Evolutionary conservation across 2,797 vertebrate species (phyloP), one percentile per base, ranked within the genome.

Genomic region (Microctenopoma stevenorrisi): DNA sequence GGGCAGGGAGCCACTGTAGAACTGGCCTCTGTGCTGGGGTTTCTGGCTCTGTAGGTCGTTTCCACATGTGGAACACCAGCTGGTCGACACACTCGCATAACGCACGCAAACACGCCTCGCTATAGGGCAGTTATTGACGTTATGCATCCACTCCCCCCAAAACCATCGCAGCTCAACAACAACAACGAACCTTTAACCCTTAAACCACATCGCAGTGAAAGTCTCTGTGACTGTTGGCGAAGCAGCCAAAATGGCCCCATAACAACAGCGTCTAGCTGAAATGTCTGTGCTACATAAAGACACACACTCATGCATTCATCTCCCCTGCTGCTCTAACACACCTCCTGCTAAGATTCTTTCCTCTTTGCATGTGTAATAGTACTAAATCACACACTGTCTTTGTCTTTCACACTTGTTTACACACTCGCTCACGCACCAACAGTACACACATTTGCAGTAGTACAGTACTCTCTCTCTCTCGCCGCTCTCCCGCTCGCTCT

Each of bases 21-120:
- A 76, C 70, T 54, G 53, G 65, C 62, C 57, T 79, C 57, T 79
- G 58, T 64, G 82, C 72, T 78, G 84, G 84, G 74, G 74, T 77
- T 69, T 43, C 59, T 76, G 76, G 72, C 73, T 83, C 61, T 38
- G 71, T 48, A 47, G 78, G 78, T 85, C 69, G 35, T 5, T 69
- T 82, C 83, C 84, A 86, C 85, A 88, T 87, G 83, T 85, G 79
- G 62, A 85, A 74, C 74, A 79, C 84, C 79, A 83, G 79, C 80
- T 86, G 82, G 82, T 81, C 54, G 50, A 64, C 52, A 46, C 64
- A 37, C 26, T 59, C 53, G 43, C 64, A 7, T 37, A 37, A 37
- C 2, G 44, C 37, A 56, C 72, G 22, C 51, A 46, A 61, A 66
- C 73, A 64, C 56, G 40, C 6, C 14, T 14, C 79, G 85, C 63